Base-by-base conservation (phyloP, 2,888 invertebrate species). In the Noctua janthina region DNA sequence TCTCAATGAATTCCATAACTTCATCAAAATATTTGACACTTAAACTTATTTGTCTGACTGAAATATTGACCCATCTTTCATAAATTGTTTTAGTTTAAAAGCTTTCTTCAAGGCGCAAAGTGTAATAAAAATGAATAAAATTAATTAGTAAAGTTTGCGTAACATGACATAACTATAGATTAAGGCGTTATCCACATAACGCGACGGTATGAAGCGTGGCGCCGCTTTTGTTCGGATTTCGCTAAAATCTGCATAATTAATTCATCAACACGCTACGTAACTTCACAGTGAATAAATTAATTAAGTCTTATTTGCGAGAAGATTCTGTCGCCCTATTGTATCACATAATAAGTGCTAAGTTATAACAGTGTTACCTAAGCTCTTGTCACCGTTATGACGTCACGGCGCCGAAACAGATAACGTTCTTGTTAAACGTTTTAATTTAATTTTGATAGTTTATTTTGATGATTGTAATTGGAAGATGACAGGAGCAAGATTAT, bases 261-360 rank as follows among this genome's bases (percentile, higher is more conserved):
- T 95, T 94, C 96, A 91, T 84, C 90, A 92, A 92, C 96, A 95
- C 95, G 96, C 94, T 92, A 94, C 94, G 94, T 93, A 94, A 94
- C 94, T 95, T 94, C 89, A 92, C 91, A 85, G 89, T 85, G 94
- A 95, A 95, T 95, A 94, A 94, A 95, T 96, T 96, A 94, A 94
- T 95, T 94, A 94, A 94, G 91, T 92, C 91, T 90, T 94, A 94
- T 94, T 95, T 93, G 91, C 87, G 87, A 90, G 87, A 87, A 92
- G 92, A 92, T 92, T 92, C 90, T 89, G 90, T 90, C 91, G 82
- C 89, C 90, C 91, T 86, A 88, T 92, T 92, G 90, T 91, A 84
- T 90, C 88, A 88, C 83, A 81, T 90, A 91, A 92, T 92, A 91
- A 91, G 88, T 81, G 86, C 82, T 86, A 87, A 88, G 88, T 90